Base-by-base conservation (phyloP, 2,888 invertebrate species). In the Archips xylosteana region DNA sequence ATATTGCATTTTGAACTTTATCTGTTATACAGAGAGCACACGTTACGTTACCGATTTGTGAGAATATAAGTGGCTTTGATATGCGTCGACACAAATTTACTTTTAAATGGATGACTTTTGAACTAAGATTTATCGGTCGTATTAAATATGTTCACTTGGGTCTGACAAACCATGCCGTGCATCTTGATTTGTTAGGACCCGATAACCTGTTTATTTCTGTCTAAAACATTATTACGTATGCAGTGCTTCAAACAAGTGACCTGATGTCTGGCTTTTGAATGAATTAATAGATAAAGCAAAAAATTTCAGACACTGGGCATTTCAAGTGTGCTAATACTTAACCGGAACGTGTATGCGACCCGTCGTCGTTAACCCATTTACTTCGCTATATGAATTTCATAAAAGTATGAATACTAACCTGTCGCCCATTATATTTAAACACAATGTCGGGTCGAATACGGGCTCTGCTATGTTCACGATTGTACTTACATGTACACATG, bases 291-390 rank as follows among this genome's bases (percentile, higher is more conserved):
- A 59, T 34, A 34, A 59, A 34, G 12, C 4, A 12, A 47, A 3
- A 57, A 34, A 32, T 23, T 62, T 72, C 62, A 68, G 47, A 68
- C 47, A 72, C 60, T 39, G 66, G 62, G 67, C 62, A 68, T 72
- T 54, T 59, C 63, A 51, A 62, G 47, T 67, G 51, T 71, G 42
- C 34, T 49, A 61, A 47, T 51, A 71, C 51, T 49, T 12, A 54
- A 66, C 51, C 34, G 61, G 61, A 71, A 66, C 61, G 45, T 67
- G 71, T 72, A 67, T 67, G 54, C 71, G 71, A 72, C 51, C 13
- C 54, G 54, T 54, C 54, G 54, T 54, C 36, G 45, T 45, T n/a
- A 23, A 34, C 3, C 47, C 34, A 34, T 63, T 47, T 32, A 4
- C 23, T 47, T 13, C 63, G 63, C 45, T 32, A 57, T 32, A 12